Evolutionary conservation across 2,888 invertebrate genomes (phyloP), one percentile per base, ranked within the genome.

Genomic region (Mythimna albipuncta): DNA sequence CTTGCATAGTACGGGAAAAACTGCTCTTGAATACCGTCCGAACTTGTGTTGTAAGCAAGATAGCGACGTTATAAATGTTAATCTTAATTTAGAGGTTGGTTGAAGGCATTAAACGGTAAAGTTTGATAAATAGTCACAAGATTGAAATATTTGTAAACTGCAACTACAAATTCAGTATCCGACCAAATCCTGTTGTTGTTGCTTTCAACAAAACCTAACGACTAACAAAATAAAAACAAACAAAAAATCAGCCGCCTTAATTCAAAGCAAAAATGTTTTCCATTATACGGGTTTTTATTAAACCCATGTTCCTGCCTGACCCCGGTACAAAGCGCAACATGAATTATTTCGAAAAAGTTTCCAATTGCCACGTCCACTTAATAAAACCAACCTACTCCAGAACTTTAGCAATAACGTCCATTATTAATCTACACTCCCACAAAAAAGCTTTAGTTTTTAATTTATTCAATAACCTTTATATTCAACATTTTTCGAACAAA

Each of bases 381-480:
- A 44, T 54, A 38, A 50, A 38, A 64, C 35, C 19, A 10, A 55
- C 26, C 38, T 64, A 32, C 32, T 57, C 11, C 50, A 61, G 26
- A 69, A 83, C 61, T 74, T 64, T 38, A 47, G 57, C 55, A 50
- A 80, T 64, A 75, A 54, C 59, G 19, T 50, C 52, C 26, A 67
- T 69, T 67, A 81, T 69, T 59, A 79, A 67, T 83, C 32, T 55
- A 61, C 57, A 64, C 59, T 77, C 72, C 54, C 32, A 63, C 55
- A 69, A 54, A 79, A 77, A 71, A 57, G 38, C 21, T 26, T n/a
- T 32, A 61, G 61, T 59, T 79, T 50, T 75, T 78, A 70, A 84
- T 78, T 81, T 67, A 63, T 77, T 78, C 69, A 70, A 82, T 74
- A 81, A 78, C 78, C 82, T 77, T 78, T 81, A 68, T 66, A 64